Evolutionary conservation across 2,113 vertebrate genomes (phyloP).

Genomic region (Cepphus grylle): DNA sequence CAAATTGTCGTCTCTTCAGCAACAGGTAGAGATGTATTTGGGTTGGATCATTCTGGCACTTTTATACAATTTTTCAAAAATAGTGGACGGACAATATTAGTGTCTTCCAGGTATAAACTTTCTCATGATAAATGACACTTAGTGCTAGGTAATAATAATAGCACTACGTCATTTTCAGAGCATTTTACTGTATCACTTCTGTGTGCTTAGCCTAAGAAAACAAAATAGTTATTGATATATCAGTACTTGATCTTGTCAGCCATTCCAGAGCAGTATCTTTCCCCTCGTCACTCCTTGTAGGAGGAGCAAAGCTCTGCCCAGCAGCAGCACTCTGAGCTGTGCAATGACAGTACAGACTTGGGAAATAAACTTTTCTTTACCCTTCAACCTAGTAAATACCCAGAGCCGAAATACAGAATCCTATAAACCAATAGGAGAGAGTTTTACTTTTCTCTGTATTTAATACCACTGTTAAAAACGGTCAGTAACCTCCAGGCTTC

Average conservation of each 20-base stretch:
- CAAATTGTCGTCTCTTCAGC: conserved; percentile 86
- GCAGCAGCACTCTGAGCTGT: background rate
- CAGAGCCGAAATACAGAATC: background rate
- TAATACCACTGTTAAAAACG: background rate
- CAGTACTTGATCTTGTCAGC: background rate
- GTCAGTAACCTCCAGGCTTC: background rate
- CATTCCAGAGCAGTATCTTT: background rate
- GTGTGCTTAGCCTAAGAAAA: background rate
- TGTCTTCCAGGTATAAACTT: background rate
- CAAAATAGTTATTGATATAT: background rate
- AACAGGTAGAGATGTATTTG: conserved; percentile 60
- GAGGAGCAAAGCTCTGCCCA: background rate
- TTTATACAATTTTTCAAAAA: background rate
- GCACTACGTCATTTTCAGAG: background rate
- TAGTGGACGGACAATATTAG: background rate
- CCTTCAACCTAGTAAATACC: background rate
- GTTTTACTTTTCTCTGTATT: background rate
- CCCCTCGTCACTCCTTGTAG: background rate
- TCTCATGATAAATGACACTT: background rate
- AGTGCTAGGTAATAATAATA: background rate
- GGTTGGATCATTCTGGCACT: background rate
- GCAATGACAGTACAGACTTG: background rate
- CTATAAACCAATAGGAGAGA: background rate
- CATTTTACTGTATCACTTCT: background rate
- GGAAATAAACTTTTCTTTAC: background rate